A percentile compares a stretch with the other conserved stretches of the same genome.
Evolutionary conservation across 2,888 invertebrate genomes (phyloP).

Genomic region (Flexamia atlantica): DNA sequence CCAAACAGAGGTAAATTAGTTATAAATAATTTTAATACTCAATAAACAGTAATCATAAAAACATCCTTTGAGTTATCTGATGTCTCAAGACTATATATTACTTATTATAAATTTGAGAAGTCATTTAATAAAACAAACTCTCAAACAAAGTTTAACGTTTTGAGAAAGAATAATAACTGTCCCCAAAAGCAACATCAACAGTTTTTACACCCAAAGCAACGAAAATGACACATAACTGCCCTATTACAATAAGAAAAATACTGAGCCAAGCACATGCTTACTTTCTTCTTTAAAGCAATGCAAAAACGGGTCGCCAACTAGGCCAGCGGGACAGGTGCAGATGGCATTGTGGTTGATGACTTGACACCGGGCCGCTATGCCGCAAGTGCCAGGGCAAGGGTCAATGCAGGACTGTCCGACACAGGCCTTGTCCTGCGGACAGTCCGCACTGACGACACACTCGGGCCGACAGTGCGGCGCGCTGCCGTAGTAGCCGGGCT

Average conservation of each 20-base stretch:
- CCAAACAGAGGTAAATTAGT: too few relatives aligned
- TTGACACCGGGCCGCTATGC: constrained; percentile 83
- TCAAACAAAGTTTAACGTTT: too few relatives aligned
- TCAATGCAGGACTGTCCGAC: constrained; percentile 86
- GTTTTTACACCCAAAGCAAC: neutral
- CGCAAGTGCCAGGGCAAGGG: constrained; percentile 87
- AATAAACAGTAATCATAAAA: too few relatives aligned
- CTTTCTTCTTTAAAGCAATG: constrained; percentile 77
- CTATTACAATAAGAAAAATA: neutral
- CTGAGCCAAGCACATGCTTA: constrained; percentile 68
- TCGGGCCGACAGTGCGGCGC: constrained; percentile 88
- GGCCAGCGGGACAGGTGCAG: constrained; percentile 83
- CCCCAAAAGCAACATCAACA: neutral
- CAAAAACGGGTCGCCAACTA: constrained; percentile 87
- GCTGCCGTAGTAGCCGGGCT: constrained; percentile 82
- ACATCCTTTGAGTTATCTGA: too few relatives aligned
- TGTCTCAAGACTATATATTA: too few relatives aligned
- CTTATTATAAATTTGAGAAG: too few relatives aligned
- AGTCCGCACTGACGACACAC: constrained; percentile 87
- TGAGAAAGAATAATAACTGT: too few relatives aligned
- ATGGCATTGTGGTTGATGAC: constrained; percentile 88
- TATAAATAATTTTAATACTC: too few relatives aligned
- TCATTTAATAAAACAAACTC: too few relatives aligned
- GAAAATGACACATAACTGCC: constrained; percentile 15
- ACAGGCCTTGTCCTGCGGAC: constrained; percentile 84